A percentile compares a stretch with the other conserved stretches of the same genome.
phyloP scores from a whole-genome alignment of 2,888 invertebrate species.

The Yponomeuta plumbellus region DNA sequence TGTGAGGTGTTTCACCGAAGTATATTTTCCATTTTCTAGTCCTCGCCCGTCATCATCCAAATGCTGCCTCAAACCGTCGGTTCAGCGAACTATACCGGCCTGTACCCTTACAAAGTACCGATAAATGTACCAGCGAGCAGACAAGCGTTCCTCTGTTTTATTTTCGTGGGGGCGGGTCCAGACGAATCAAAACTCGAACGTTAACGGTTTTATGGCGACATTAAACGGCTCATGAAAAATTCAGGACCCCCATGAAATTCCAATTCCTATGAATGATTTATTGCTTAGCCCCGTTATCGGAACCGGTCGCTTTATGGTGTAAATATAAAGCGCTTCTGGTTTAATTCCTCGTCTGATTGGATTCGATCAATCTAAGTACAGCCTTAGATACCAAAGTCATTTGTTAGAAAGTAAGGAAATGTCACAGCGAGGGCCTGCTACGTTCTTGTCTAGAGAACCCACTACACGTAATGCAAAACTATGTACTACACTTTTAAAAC shows the following conservation, averaged over 20 bases:
- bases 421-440: too few relatives aligned
- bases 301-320: constrained; percentile 1
- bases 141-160: neutral
- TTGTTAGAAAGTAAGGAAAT: too few relatives aligned
- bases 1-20: too few relatives aligned
- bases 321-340: neutral
- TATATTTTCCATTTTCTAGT: too few relatives aligned
- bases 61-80: too few relatives aligned
- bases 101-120: too few relatives aligned
- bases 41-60: too few relatives aligned
- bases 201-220: constrained; percentile 13
- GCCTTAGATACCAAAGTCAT: neutral
- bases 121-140: neutral
- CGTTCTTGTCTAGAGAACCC: too few relatives aligned
- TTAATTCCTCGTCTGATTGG: neutral
- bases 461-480: too few relatives aligned
- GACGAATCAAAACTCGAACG: constrained; percentile 13
- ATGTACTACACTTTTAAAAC: too few relatives aligned
- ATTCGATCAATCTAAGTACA: neutral
- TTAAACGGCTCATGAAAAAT: constrained; percentile 14
- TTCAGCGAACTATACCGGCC: too few relatives aligned
- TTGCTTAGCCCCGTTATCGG: neutral
- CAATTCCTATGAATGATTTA: constrained; percentile 9
- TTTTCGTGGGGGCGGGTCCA: neutral
- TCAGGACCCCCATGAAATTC: constrained; percentile 13